Conservation (phyloP, 2,888 invertebrate species). For the Lasius platythorax region DNA sequence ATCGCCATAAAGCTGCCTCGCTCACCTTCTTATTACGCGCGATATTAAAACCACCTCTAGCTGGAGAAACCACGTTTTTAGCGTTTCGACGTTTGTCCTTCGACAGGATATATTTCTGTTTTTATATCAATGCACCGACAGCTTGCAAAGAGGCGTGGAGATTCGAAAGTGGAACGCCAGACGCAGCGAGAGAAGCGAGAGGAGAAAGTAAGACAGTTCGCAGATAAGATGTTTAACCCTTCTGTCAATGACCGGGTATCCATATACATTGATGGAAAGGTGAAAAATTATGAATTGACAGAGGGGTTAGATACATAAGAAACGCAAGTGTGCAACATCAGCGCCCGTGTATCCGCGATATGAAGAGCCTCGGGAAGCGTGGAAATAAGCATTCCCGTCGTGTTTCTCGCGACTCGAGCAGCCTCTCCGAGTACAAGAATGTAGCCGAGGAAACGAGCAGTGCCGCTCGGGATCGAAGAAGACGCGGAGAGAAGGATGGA, state of each 20-base stretch:
- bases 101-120: background rate
- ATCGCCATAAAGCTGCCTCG: constrained; percentile 34
- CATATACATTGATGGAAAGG: too few relatives aligned
- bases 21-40: constrained; percentile 35
- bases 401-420: constrained; percentile 21
- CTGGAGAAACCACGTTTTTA: background rate
- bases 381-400: constrained; percentile 70
- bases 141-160: background rate
- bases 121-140: background rate
- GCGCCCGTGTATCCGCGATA: background rate
- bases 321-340: background rate
- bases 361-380: constrained; percentile 14
- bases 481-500: constrained; percentile 64
- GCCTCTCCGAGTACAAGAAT: constrained; percentile 50
- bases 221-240: background rate
- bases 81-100: background rate
- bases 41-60: constrained; percentile 43
- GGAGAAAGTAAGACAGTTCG: background rate
- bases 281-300: too few relatives aligned
- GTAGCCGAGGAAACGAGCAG: constrained; percentile 68
- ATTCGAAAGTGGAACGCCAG: background rate
- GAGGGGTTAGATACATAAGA: background rate
- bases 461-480: constrained; percentile 50
- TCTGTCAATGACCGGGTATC: too few relatives aligned
- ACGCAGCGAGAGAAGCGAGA: background rate